Percentiles rank a stretch among this genome's conserved stretches.
Conservation (phyloP, 2,888 invertebrate species). For the Campaea margaritaria region DNA sequence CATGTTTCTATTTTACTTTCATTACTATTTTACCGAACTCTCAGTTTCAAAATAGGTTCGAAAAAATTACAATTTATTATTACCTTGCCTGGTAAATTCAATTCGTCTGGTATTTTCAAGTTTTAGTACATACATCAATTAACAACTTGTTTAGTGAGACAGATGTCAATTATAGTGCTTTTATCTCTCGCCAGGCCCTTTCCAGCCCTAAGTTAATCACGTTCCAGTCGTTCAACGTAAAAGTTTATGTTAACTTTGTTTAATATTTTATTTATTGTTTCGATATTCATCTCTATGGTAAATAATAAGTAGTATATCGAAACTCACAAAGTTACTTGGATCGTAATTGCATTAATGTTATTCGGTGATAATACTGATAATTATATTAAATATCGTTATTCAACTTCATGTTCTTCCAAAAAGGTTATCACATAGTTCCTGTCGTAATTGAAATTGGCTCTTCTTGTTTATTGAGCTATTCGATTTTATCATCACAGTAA, state of each 20-base stretch:
- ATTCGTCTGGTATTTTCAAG: not conserved
- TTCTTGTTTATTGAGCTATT: slow-evolving; percentile 20
- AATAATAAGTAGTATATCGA: too few relatives aligned
- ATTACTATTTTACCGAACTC: slow-evolving; percentile 55
- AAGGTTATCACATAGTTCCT: slow-evolving; percentile 17
- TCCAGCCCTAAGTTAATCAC: too few relatives aligned
- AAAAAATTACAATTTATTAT: too few relatives aligned
- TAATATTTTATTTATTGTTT: too few relatives aligned
- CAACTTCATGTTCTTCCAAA: not conserved
- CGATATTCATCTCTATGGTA: too few relatives aligned
- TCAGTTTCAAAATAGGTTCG: slow-evolving; percentile 24
- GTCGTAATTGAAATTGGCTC: slow-evolving; percentile 28
- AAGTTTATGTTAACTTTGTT: too few relatives aligned
- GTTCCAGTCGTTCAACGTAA: too few relatives aligned
- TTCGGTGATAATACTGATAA: too few relatives aligned
- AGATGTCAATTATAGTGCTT: too few relatives aligned
- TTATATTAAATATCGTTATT: not conserved
- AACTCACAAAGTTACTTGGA: too few relatives aligned
- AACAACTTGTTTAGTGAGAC: not conserved
- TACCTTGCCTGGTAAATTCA: not conserved
- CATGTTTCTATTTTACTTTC: slow-evolving; percentile 67
- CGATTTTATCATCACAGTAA: slow-evolving; percentile 28
- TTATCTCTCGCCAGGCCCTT: too few relatives aligned
- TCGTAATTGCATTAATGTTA: too few relatives aligned
- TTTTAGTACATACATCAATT: slow-evolving; percentile 9